Base-by-base conservation (phyloP, 2,113 vertebrate species). In the Gasterosteus nipponicus region DNA sequence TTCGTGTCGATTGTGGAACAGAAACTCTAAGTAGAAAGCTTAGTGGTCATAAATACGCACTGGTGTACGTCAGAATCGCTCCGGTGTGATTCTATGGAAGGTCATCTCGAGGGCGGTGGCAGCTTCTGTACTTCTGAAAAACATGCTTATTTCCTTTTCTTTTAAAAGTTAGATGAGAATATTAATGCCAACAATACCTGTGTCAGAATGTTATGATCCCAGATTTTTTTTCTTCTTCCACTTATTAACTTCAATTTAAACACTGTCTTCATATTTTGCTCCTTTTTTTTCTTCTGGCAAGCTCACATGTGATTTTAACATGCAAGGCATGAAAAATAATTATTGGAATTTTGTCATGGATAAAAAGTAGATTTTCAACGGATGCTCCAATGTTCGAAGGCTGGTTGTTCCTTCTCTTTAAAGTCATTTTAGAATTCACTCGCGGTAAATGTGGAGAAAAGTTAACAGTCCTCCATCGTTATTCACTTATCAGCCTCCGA, bases 291-390 rank as follows among this genome's bases (percentile, higher is more conserved):
- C 77, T 26, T 75, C 51, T 63, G 68, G 15, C 16, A 29, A 46
- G n/a, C 80, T 77, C 53, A 75, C 65, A 74, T 77, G 65, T 80
- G 60, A 78, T 80, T 69, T 44, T 12, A 56, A 81, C 59, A 31
- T 62, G 44, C 0, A 6, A 10, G 10, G 41, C 31, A 66, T 39
- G 12, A 31, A 39, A 77, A 67, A 64, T 19, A 15, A 61, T 77
- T 8, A 82, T 59, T 9, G 16, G 69, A 33, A 58, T 66, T 67
- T 49, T 31, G 5, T 44, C 9, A 19, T n/a, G 19, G 31, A n/a
- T 6, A 15, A 46, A 19, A 63, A 5, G 18, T 16, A 60, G 12
- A 10, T 60, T 51, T 35, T 53, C 5, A 46, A 12, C 54, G 10
- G 16, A 51, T 42, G 38, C 26, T 47, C 54, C 31, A 15, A 58